Evolutionary conservation across 1,140 invertebrate genomes (phyloP).

Genomic region (Trinorchestia longiramus): DNA sequence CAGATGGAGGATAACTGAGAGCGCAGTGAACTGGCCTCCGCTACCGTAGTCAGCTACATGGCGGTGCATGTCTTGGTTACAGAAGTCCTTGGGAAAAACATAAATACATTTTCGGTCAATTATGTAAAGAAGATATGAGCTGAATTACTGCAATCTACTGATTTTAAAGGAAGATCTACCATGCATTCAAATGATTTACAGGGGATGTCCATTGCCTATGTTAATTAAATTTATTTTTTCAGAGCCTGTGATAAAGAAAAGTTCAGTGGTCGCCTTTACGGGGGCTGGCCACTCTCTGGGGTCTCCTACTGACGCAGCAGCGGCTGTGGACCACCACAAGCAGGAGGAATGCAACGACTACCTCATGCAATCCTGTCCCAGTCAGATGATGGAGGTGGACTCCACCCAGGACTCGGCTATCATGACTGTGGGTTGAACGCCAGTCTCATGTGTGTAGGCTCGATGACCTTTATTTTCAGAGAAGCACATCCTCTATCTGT

Average conservation of each 20-base stretch:
- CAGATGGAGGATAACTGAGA: no score
- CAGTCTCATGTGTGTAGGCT: background rate
- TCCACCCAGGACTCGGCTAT: slow-evolving; percentile 30
- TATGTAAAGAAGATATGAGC: no score
- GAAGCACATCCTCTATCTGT: no score
- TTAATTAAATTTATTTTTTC: background rate
- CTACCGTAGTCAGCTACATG: no score
- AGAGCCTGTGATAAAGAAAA: background rate
- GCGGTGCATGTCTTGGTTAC: no score
- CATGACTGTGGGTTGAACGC: background rate
- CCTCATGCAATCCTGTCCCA: background rate
- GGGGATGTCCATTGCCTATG: background rate
- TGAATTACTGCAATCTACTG: no score
- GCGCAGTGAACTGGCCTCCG: no score
- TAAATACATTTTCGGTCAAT: no score
- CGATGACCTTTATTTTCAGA: background rate
- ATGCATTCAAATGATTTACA: background rate
- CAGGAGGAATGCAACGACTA: background rate
- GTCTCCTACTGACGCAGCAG: background rate
- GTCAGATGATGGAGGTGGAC: slow-evolving; percentile 27
- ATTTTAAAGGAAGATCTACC: no score
- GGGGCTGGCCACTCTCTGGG: background rate
- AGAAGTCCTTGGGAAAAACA: no score
- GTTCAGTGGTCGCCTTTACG: background rate
- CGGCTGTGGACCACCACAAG: background rate